Base-by-base conservation (phyloP, 2,888 invertebrate genomes). In the Kuschelorhynchus macadamiae region DNA sequence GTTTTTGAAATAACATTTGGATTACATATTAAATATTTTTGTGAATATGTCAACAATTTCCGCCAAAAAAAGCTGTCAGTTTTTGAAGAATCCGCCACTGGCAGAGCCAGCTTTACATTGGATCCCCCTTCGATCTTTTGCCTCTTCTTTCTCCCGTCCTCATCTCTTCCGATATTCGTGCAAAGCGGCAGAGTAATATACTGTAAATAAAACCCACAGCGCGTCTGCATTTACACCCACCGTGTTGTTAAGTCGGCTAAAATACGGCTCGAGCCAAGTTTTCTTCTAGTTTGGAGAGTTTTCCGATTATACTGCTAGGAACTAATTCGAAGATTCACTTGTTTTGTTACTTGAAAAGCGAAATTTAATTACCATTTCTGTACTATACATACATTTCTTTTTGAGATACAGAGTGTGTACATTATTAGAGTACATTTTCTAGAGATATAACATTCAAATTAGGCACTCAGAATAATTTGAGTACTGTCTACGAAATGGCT, bases 191-290 rank as follows among this genome's bases (percentile, higher is more conserved):
- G 56, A 57, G 59, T 60, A 63, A 68, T 68, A 68, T 68, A 63
- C 61, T 63, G 68, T 68, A 68, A 68, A 68, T 68, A 68, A 68
- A 68, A 63, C 68, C 68, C 72, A 75, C 75, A 71, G 65, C 60
- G 59, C 57, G 74, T 72, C 73, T 75, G 72, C 72, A 72, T 74
- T 70, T 65, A 73, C 74, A 74, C 76, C 76, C 72, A 76, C 76
- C 72, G 71, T 72, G 71, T 75, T 75, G 75, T 73, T 75, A 73
- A 65, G 70, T 56, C 56, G 56, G 12, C 56, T 67, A 55, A 67
- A 67, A 67, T 67, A 67, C 56, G 55, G 44, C 55, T 18, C 47
- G 44, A 65, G 57, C 57, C 30, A 32, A 60, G 55, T 66, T 66
- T 66, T 60, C 66, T 60, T 66, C 32, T 47, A 53, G 53, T 53